phyloP scores from a whole-genome alignment of 1,140 invertebrate species.

The Notospermus geniculatus region DNA sequence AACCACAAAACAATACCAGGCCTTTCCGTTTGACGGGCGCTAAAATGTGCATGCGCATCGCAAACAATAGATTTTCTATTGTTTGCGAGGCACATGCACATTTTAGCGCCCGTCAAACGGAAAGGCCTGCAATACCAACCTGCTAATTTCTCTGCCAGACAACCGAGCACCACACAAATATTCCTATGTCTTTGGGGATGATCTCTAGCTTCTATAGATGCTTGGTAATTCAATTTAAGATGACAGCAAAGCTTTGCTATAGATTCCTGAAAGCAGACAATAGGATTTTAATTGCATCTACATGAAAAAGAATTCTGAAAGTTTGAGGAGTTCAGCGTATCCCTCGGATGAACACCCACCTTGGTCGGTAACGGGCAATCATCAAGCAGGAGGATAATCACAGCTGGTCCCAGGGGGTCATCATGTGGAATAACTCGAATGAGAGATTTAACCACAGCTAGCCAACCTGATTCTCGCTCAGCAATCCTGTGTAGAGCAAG shows the following conservation, averaged over 20 bases:
- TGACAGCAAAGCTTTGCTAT: conserved; percentile 61
- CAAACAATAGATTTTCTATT: no score
- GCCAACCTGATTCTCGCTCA: conserved; percentile 87
- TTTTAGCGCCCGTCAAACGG: no score
- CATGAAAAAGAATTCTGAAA: no score
- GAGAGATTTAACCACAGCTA: conserved; percentile 83
- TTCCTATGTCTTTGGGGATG: conserved; percentile 71
- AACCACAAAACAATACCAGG: no score
- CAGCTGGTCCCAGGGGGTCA: conserved; percentile 84
- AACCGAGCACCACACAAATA: conserved; percentile 86
- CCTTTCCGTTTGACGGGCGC: no score
- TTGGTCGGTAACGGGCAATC: conserved; percentile 89
- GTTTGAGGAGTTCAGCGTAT: no score
- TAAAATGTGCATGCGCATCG: no score
- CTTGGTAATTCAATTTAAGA: conserved; percentile 66
- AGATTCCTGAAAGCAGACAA: conserved; percentile 61
- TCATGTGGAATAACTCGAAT: conserved; percentile 82
- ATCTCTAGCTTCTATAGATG: conserved; percentile 51
- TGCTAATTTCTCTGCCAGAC: conserved; percentile 88
- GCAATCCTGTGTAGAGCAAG: conserved; percentile 80
- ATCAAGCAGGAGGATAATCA: conserved; percentile 85
- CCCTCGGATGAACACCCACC: conserved; percentile 54
- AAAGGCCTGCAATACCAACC: conserved; percentile 57
- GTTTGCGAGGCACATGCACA: no score
- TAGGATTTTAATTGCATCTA: no score